Base-by-base conservation (phyloP, 2,888 invertebrate species). In the Hyposoter dolosus region DNA sequence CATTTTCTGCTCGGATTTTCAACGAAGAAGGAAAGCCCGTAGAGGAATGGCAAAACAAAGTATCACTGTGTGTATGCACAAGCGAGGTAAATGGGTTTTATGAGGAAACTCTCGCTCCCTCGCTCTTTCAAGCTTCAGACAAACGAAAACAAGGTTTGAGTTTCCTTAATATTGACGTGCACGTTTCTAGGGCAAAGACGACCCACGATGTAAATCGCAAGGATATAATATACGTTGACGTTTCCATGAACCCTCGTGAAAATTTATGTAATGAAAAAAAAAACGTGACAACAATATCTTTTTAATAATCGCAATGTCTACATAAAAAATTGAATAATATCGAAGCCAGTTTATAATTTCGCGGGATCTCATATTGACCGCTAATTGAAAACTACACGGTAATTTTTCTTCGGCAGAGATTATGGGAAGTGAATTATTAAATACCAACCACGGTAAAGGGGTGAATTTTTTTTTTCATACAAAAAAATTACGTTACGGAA, bases 61-160 rank as follows among this genome's bases (percentile, higher is more conserved):
- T 71, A 83, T 66, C 40, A 69, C 35, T 65, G 71, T 71, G 78
- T 56, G 65, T 47, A 43, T 74, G 68, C 53, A 60, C 75, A 47
- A 83, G 69, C 32, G 32, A 56, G 45, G 60, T 71, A 71, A 71
- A 72, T 81, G 66, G 40, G 50, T 80, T 80, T 69, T 69, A 45
- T 63, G 71, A 63, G 60, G 60, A 43, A 76, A 76, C n/a, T 60
- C 63, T 80, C 60, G 40, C 75, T 75, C 66, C 66, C 75, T 53
- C 82, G 28, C 47, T 80, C 69, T 53, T 71, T 32, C 71, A 60
- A 53, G 80, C 80, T 81, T 76, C 17, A 50, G 74, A 83, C 74
- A 79, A 47, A 74, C 74, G 32, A 45, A 45, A 47, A 28, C 50
- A 19, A 43, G 68, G 40, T 74, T 28, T 66, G 47, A 40, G 56